Evolutionary conservation across 2,113 vertebrate genomes (phyloP).

Genomic region (Brachypteracias leptosomus): DNA sequence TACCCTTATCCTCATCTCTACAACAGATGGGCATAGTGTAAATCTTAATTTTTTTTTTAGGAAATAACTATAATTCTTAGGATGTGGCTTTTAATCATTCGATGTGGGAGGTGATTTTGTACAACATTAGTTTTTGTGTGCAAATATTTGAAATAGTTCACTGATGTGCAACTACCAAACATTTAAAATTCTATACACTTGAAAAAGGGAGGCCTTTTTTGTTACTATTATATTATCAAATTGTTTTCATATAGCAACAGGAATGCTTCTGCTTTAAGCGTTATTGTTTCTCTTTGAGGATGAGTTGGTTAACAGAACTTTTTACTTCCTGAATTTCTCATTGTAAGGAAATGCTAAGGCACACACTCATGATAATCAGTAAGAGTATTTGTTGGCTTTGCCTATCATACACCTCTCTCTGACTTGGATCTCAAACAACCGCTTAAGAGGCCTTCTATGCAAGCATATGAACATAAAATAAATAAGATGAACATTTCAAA

Average conservation of each 20-base stretch:
- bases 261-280: background rate
- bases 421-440: background rate
- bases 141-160: background rate
- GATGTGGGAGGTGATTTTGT: background rate
- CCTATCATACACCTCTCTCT: background rate
- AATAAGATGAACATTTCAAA: conserved; percentile 42
- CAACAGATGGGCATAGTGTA: background rate
- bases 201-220: background rate
- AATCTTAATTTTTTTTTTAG: background rate
- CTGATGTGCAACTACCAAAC: background rate
- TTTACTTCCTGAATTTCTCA: background rate
- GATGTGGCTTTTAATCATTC: background rate
- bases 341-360: background rate
- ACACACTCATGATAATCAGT: background rate
- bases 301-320: background rate
- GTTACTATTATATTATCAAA: background rate
- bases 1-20: background rate
- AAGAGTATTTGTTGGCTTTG: background rate
- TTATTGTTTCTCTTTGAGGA: background rate
- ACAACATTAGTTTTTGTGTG: background rate
- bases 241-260: background rate
- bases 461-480: conserved; percentile 36
- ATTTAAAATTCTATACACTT: background rate
- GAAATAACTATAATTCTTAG: background rate
- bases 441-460: conserved; percentile 20